These are phyloP conservation scores for Tenodera sinensis DNA, from an alignment of 2,888 invertebrate genomes.

Conservation along the genomic window DNA sequence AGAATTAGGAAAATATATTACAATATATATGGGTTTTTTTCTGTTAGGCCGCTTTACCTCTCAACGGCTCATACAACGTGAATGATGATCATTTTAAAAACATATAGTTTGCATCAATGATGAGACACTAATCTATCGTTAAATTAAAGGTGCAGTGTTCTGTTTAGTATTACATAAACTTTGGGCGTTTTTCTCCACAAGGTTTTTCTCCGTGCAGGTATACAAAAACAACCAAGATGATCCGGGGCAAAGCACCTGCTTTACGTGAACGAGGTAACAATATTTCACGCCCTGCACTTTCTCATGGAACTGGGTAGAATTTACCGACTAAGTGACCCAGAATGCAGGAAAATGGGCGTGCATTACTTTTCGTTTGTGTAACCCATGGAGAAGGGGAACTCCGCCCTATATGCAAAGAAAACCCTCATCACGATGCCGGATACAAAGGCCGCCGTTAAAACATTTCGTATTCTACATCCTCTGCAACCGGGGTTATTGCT, in stretches of 20 bases:
- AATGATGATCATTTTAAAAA: too few species aligned
- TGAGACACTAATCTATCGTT: too few species aligned
- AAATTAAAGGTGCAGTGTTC: too few species aligned
- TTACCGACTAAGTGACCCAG: neutral
- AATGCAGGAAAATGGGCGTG: neutral
- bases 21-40: too few species aligned
- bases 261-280: neutral
- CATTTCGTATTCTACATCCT: neutral
- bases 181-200: too few species aligned
- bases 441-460: neutral
- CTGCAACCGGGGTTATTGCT: neutral
- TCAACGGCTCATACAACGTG: too few species aligned
- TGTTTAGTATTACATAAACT: too few species aligned
- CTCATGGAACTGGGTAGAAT: neutral
- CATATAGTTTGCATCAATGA: too few species aligned
- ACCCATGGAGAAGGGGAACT: neutral
- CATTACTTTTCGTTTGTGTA: neutral
- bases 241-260: neutral
- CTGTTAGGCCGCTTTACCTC: too few species aligned
- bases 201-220: too few species aligned
- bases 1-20: too few species aligned
- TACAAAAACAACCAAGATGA: too few species aligned
- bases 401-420: neutral
- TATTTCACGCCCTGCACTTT: neutral
- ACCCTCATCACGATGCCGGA: neutral